Percentiles rank a stretch among this genome's conserved stretches.
phyloP scores from a whole-genome alignment of 1,140 invertebrate species.

The Bombus waltoni region DNA sequence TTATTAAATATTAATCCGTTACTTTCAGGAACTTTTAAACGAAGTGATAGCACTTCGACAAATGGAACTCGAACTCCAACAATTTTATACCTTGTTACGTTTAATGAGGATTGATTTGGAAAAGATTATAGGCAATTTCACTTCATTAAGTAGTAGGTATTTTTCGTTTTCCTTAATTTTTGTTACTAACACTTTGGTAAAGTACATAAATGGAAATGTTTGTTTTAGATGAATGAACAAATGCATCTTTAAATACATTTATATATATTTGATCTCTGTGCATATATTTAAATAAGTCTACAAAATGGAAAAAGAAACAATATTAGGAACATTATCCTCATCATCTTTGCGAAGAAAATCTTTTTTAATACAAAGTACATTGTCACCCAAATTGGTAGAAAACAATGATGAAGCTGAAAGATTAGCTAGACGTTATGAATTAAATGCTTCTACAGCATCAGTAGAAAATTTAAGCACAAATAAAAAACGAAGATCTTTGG shows the following conservation, averaged over 20 bases:
- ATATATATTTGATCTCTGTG: neutral
- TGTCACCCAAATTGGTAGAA: slow-evolving; percentile 49
- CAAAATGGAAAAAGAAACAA: slow-evolving; percentile 7
- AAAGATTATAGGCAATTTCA: slow-evolving; percentile 68
- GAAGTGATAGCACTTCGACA: slow-evolving; percentile 63
- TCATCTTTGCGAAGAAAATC: slow-evolving; percentile 24
- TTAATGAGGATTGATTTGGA: slow-evolving; percentile 69
- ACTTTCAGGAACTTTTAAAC: slow-evolving; percentile 22
- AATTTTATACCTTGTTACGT: slow-evolving; percentile 62
- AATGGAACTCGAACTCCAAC: slow-evolving; percentile 60
- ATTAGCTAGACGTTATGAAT: slow-evolving; percentile 61
- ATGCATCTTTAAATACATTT: neutral
- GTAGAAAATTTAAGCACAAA: slow-evolving; percentile 9
- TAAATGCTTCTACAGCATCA: slow-evolving; percentile 4
- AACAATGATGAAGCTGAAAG: slow-evolving; percentile 79
- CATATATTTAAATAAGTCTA: neutral
- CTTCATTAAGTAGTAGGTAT: slow-evolving; percentile 22
- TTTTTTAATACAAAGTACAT: neutral
- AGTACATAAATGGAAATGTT: neutral
- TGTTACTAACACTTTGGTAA: neutral
- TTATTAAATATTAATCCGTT: neutral
- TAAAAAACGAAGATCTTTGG: slow-evolving; percentile 70
- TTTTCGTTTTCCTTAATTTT: slow-evolving; percentile 5
- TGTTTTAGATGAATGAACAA: neutral
- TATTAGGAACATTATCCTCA: too few species aligned